phyloP scores from a whole-genome alignment of 2,113 vertebrate species.

The Salvelinus alpinus region DNA sequence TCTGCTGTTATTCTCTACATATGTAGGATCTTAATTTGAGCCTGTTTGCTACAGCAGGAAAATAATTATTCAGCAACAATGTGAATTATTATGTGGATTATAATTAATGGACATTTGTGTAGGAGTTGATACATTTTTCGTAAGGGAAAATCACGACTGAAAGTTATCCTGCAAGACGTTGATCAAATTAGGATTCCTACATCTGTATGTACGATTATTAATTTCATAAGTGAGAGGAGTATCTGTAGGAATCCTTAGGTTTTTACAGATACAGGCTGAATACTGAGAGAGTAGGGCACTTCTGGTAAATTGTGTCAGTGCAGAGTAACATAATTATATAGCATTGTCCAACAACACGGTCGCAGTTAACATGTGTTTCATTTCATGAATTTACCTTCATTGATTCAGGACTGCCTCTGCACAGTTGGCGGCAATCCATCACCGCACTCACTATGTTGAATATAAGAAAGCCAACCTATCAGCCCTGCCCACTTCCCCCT shows the following conservation, averaged over 20 bases:
- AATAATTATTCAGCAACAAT: no score
- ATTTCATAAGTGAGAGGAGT: background rate
- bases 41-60: no score
- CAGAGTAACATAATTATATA: slow-evolving; percentile 41
- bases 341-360: slow-evolving; percentile 42
- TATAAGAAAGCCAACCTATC: slow-evolving; percentile 56
- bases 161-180: no score
- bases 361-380: slow-evolving; percentile 54
- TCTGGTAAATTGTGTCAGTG: slow-evolving; percentile 27
- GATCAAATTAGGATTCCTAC: no score
- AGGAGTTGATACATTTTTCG: no score
- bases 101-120: no score
- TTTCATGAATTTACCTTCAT: slow-evolving; percentile 70
- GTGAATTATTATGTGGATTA: no score
- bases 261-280: background rate
- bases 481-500: slow-evolving; percentile 30
- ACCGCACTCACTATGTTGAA: slow-evolving; percentile 47
- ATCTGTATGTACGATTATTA: background rate
- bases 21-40: no score
- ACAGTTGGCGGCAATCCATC: slow-evolving; percentile 72
- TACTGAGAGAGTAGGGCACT: background rate
- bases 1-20: background rate
- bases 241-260: background rate
- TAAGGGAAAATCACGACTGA: no score
- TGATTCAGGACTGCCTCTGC: slow-evolving; percentile 70